phyloP scores from a whole-genome alignment of 2,797 vertebrate genomes.

The Chromobotia macracanthus region DNA sequence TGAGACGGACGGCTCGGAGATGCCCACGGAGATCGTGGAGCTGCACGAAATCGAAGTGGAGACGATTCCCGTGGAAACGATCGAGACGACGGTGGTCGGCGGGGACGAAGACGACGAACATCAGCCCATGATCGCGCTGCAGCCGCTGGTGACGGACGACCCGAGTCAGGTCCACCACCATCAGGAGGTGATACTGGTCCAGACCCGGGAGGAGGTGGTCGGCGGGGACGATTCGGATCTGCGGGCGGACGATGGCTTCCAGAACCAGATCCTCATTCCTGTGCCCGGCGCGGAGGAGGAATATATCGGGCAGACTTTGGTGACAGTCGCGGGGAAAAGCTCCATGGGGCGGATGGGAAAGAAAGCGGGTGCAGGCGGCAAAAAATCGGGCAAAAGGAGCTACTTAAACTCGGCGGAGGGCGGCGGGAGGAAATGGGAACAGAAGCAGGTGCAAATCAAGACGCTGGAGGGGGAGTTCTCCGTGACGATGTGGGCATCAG shows the following conservation, averaged over 20 bases:
- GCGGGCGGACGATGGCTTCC: conserved; percentile 88
- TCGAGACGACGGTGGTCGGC: conserved; percentile 95
- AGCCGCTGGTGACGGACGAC: conserved; percentile 91
- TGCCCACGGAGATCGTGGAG: conserved; percentile 97
- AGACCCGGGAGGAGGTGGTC: conserved; percentile 97
- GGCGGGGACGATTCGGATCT: conserved; percentile 95
- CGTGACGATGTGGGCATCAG: conserved; percentile 99
- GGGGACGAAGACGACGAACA: conserved; percentile 81
- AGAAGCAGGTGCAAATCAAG: conserved; percentile 99
- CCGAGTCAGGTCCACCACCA: conserved; percentile 88
- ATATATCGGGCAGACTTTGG: conserved; percentile 95
- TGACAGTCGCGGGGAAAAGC: conserved; percentile 92
- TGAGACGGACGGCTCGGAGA: conserved; percentile 95
- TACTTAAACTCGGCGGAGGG: conserved; percentile 86
- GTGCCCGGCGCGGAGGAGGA: conserved; percentile 94
- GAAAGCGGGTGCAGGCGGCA: conserved; percentile 85
- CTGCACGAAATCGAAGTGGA: conserved; percentile 98
- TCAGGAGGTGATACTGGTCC: conserved; percentile 97
- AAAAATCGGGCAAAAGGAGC: conserved; percentile 94
- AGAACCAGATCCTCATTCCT: conserved; percentile 98
- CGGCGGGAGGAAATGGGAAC: conserved; percentile 94
- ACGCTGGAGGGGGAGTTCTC: conserved; percentile 98
- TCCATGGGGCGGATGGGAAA: conserved; percentile 84
- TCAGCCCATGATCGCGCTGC: conserved; percentile 96
- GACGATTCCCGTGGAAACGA: conserved; percentile 81